phyloP scores from a whole-genome alignment of 2,113 vertebrate species.

The Lepisosteus oculatus region DNA sequence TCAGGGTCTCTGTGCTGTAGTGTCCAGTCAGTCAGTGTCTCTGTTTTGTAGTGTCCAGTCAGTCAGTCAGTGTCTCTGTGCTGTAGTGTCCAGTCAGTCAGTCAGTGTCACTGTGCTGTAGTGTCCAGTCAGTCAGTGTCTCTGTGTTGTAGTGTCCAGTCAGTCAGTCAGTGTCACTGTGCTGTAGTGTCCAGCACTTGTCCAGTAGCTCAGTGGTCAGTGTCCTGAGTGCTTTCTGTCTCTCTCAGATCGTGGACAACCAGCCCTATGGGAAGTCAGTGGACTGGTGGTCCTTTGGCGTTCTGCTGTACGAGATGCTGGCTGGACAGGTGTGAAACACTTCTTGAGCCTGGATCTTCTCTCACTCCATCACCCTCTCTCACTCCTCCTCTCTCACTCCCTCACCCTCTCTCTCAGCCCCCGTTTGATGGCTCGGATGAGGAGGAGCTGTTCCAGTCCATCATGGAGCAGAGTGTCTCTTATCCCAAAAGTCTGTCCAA shows the following conservation, averaged over 20 bases:
- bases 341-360: slow-evolving; percentile 78
- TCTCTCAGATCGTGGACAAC: slow-evolving; percentile 81
- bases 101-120: too few relatives aligned
- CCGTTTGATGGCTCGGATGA: slow-evolving; percentile 87
- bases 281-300: slow-evolving; percentile 91
- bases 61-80: too few relatives aligned
- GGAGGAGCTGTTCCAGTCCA: slow-evolving; percentile 87
- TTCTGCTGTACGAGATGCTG: slow-evolving; percentile 62
- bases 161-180: slow-evolving; percentile 10
- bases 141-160: too few relatives aligned
- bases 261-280: slow-evolving; percentile 85
- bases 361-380: slow-evolving; percentile 7
- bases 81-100: too few relatives aligned
- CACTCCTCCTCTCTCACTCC: background rate
- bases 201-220: too few relatives aligned
- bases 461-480: slow-evolving; percentile 84
- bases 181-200: slow-evolving; percentile 46
- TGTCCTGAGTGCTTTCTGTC: slow-evolving; percentile 2
- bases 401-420: slow-evolving; percentile 54
- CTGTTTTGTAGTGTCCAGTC: too few relatives aligned
- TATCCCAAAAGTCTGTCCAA: slow-evolving; percentile 85
- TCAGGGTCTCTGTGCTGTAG: too few relatives aligned
- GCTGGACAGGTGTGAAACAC: slow-evolving; percentile 68
- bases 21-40: too few relatives aligned
- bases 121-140: too few relatives aligned